A percentile compares a stretch with the other conserved stretches of the same genome.
These are phyloP conservation scores for Urechis unicinctus DNA, from an alignment of 2,888 invertebrate species.

Conservation along the genomic window DNA sequence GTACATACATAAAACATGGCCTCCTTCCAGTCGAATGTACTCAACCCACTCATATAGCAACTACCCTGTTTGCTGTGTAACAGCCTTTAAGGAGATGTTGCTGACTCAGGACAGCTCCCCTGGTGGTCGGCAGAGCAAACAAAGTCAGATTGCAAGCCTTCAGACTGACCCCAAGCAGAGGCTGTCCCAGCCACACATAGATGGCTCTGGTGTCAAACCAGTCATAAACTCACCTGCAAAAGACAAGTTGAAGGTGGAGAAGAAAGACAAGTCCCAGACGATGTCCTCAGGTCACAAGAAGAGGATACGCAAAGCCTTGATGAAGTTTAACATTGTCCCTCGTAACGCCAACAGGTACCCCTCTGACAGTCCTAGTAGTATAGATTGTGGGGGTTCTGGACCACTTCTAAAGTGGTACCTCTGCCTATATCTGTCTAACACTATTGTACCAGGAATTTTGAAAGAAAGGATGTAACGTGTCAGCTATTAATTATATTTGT, in stretches of 20 bases:
- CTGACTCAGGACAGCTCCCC: slow-evolving; percentile 75
- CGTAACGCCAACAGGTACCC: slow-evolving; percentile 30
- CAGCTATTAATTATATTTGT: too few relatives aligned
- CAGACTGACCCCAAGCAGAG: slow-evolving; percentile 66
- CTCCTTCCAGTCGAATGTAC: too few relatives aligned
- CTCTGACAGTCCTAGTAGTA: too few relatives aligned
- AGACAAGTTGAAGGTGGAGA: slow-evolving; percentile 42
- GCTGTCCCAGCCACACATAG: slow-evolving; percentile 59
- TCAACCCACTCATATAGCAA: too few relatives aligned
- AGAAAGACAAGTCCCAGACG: slow-evolving; percentile 34
- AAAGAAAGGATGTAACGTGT: too few relatives aligned
- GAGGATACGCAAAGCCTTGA: slow-evolving; percentile 78
- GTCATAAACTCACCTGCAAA: slow-evolving; percentile 7
- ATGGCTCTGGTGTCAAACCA: slow-evolving; percentile 14
- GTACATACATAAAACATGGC: too few relatives aligned
- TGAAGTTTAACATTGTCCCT: slow-evolving; percentile 65
- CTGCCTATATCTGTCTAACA: too few relatives aligned
- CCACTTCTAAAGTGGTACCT: too few relatives aligned
- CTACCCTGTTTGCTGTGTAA: too few relatives aligned
- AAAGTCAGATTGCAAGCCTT: slow-evolving; percentile 64
- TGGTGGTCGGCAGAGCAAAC: slow-evolving; percentile 60
- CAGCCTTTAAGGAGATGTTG: slow-evolving; percentile 65
- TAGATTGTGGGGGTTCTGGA: too few relatives aligned
- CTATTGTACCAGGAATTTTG: too few relatives aligned
- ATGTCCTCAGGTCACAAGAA: slow-evolving; percentile 85